These are phyloP conservation scores for Myotis vivesi DNA, from an alignment of 2,797 vertebrate genomes.

Conservation along the genomic window DNA sequence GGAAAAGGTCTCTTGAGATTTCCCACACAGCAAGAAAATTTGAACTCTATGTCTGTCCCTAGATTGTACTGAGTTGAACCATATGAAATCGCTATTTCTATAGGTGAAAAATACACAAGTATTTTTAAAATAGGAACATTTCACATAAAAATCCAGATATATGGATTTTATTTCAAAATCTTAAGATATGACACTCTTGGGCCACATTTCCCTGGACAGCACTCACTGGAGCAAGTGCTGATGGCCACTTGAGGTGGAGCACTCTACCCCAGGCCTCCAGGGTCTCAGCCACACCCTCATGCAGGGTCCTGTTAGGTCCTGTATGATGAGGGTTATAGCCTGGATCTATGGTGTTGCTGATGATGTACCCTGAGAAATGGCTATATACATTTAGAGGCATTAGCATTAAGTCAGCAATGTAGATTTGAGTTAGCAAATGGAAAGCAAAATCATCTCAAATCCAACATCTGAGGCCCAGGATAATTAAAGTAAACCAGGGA, in stretches of 20 bases:
- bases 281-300: neutral
- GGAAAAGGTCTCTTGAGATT: neutral
- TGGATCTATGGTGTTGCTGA: neutral
- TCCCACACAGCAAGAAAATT: neutral
- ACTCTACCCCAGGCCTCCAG: fast-evolving
- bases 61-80: neutral
- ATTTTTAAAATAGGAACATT: neutral
- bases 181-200: neutral
- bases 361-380: neutral
- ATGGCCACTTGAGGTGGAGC: neutral
- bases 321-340: neutral
- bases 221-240: neutral
- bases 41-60: neutral
- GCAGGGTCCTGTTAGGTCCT: neutral
- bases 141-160: neutral
- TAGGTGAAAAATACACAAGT: neutral
- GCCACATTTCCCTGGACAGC: neutral
- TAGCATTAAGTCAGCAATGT: neutral
- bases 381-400: neutral
- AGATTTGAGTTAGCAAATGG: neutral
- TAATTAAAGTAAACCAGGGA: neutral
- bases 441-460: neutral
- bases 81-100: neutral
- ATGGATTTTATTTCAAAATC: neutral
- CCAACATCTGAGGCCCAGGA: neutral